phyloP scores from a whole-genome alignment of 2,797 vertebrate genomes.

The Rhadinocentrus ornatus region DNA sequence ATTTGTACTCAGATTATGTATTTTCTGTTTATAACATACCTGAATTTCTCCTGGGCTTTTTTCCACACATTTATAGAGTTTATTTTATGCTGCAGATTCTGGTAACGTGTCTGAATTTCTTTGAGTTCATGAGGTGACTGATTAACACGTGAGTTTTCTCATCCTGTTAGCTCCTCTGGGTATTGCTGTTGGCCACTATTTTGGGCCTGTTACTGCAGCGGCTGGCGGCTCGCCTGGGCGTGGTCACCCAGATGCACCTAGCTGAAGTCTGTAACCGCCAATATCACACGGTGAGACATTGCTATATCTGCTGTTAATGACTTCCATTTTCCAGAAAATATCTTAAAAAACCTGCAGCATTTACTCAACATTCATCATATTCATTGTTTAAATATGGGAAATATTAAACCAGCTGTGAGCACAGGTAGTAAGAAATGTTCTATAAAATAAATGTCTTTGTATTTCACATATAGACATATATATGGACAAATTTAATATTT shows the following conservation, averaged over 20 bases:
- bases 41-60: background rate
- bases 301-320: background rate
- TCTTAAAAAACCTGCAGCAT: too few species aligned
- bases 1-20: slow-evolving; percentile 39
- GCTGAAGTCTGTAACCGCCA: slow-evolving; percentile 94
- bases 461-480: too few species aligned
- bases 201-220: slow-evolving; percentile 93
- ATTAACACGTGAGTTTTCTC: slow-evolving; percentile 1
- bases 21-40: background rate
- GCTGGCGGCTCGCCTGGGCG: slow-evolving; percentile 91
- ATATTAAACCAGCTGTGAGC: too few species aligned
- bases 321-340: background rate
- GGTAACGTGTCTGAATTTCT: background rate
- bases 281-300: slow-evolving; percentile 86
- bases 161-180: slow-evolving; percentile 88
- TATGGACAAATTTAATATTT: too few species aligned
- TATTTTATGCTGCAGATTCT: too few species aligned
- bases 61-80: too few species aligned
- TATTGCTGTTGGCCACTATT: slow-evolving; percentile 89
- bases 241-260: slow-evolving; percentile 95
- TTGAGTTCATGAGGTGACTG: background rate
- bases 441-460: too few species aligned
- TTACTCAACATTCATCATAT: too few species aligned
- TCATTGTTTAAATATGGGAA: too few species aligned
- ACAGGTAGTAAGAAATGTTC: too few species aligned